Conservation (phyloP, 1,140 invertebrate genomes). For the Zaprionus kolodkinae region DNA sequence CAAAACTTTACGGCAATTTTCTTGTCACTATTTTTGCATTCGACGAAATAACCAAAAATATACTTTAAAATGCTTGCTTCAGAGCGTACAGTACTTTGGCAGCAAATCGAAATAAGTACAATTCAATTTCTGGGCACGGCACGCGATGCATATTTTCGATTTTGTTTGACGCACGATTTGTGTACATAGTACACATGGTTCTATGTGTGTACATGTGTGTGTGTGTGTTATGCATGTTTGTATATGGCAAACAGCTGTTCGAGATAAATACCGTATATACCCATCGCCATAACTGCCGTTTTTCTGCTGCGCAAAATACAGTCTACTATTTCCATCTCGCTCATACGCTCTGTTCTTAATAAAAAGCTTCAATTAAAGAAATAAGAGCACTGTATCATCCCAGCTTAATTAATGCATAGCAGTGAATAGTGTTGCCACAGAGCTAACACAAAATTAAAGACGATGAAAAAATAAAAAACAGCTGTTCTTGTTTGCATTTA, state of each 20-base stretch:
- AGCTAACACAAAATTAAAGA: not conserved
- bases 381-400: constrained; percentile 5
- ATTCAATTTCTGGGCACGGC: constrained; percentile 8
- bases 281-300: not conserved
- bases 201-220: not conserved
- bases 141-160: constrained; percentile 18
- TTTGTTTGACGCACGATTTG: constrained; percentile 24
- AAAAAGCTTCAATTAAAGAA: constrained; percentile 2
- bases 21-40: constrained; percentile 7
- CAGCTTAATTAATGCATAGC: constrained; percentile 7
- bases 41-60: constrained; percentile 13
- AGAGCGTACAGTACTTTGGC: constrained; percentile 7
- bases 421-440: constrained; percentile 3
- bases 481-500: not conserved
- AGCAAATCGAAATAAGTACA: constrained; percentile 28
- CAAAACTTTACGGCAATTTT: constrained; percentile 11
- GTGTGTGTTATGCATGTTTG: not conserved
- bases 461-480: not conserved
- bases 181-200: constrained; percentile 11
- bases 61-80: not conserved
- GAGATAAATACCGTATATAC: constrained; percentile 6
- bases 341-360: constrained; percentile 1
- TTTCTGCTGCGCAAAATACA: constrained; percentile 1
- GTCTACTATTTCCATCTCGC: not conserved
- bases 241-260: constrained; percentile 21